Percentiles rank a stretch among this genome's conserved stretches.
phyloP scores from a whole-genome alignment of 2,888 invertebrate species.

The Hedychridium roseum region DNA sequence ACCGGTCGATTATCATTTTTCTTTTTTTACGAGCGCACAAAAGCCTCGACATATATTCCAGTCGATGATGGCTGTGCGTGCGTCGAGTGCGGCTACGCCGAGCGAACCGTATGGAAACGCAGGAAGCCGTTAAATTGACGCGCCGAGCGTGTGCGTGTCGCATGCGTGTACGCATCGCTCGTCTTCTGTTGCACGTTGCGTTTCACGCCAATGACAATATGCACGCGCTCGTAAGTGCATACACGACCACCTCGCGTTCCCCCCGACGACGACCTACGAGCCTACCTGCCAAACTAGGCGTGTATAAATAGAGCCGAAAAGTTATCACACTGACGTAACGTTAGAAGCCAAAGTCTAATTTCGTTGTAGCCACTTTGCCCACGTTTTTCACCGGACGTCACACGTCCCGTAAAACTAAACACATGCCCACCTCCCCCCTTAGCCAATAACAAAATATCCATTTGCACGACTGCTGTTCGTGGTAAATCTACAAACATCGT shows the following conservation, averaged over 20 bases:
- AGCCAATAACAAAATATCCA: too few relatives aligned
- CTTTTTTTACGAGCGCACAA: not conserved
- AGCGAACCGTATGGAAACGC: conserved; percentile 41
- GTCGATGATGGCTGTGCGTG: conserved; percentile 20
- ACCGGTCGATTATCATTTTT: not conserved
- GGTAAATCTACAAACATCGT: too few relatives aligned
- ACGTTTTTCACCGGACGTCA: not conserved
- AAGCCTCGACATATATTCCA: conserved; percentile 15
- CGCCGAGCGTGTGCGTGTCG: conserved; percentile 33
- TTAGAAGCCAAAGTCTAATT: conserved; percentile 16
- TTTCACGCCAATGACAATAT: not conserved
- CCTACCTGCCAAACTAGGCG: conserved; percentile 13
- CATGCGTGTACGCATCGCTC: conserved; percentile 10
- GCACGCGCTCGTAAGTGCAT: not conserved
- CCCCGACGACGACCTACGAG: conserved; percentile 6
- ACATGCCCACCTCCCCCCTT: too few relatives aligned
- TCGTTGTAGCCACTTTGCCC: not conserved
- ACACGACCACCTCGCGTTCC: conserved; percentile 1
- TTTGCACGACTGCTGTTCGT: too few relatives aligned
- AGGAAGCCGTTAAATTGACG: conserved; percentile 52
- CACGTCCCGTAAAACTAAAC: not conserved
- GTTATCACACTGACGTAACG: conserved; percentile 28
- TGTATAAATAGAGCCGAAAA: conserved; percentile 23
- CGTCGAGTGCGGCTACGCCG: conserved; percentile 20
- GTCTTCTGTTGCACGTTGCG: conserved; percentile 7